These are phyloP conservation scores for Aquatica leii DNA, from an alignment of 2,888 invertebrate genomes.

Conservation along the genomic window DNA sequence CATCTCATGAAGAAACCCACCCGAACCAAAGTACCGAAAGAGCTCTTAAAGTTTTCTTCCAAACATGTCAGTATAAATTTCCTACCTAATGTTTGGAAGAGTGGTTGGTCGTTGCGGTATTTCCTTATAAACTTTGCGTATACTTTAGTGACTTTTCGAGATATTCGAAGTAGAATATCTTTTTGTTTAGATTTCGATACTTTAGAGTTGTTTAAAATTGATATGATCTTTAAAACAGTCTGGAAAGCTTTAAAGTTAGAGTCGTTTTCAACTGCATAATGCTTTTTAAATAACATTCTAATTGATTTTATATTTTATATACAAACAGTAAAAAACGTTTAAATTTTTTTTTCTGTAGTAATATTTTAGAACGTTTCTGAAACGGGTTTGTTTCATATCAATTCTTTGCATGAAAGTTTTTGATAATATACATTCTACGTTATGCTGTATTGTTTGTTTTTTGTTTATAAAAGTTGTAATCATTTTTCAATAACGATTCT, in stretches of 20 bases:
- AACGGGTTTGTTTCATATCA: too few species aligned
- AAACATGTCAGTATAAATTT: constrained; percentile 28
- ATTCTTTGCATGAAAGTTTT: background rate
- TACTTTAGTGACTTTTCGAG: constrained; percentile 22
- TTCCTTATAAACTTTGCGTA: constrained; percentile 22
- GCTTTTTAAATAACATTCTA: background rate
- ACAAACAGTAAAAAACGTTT: too few species aligned
- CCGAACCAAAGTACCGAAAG: background rate
- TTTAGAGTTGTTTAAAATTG: constrained; percentile 21
- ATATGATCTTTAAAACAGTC: constrained; percentile 16
- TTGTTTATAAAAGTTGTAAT: background rate
- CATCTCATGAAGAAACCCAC: background rate
- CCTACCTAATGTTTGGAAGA: constrained; percentile 29
- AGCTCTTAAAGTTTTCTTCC: constrained; percentile 21
- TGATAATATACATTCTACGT: background rate
- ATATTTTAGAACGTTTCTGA: too few species aligned
- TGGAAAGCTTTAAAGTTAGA: constrained; percentile 1
- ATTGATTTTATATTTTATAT: background rate
- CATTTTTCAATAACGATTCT: constrained; percentile 6
- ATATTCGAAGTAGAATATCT: constrained; percentile 25
- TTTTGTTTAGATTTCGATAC: constrained; percentile 23
- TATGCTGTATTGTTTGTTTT: background rate
- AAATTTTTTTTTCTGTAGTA: too few species aligned
- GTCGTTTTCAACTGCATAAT: constrained; percentile 10
- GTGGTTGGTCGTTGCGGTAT: constrained; percentile 24